Base-by-base conservation (phyloP, 1,140 invertebrate species). In the Drosophila malerkotliana region DNA sequence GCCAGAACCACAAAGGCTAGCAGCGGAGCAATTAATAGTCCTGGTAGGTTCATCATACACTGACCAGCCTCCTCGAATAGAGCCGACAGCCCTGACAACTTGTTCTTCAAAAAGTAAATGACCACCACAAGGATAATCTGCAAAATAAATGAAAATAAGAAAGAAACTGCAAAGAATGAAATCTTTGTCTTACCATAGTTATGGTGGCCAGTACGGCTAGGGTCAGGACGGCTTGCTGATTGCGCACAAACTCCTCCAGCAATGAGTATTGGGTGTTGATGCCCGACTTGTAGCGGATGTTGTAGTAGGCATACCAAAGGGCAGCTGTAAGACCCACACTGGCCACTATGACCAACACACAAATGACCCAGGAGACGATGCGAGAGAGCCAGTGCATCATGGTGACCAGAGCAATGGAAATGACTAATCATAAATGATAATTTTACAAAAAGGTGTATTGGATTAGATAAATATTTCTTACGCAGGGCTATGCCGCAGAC, bases 291-390 rank as follows among this genome's bases (percentile, higher is more conserved):
- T 93, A 93, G 75, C 95, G 95, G 14, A 98, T 94, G 72, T 95
- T 95, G 71, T 95, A 93, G 88, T 98, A 99, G 3, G 96, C 97
- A 92, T 96, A 97, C 98, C 98, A 99, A 12, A 98, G 91, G 39
- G 97, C 93, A 21, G 90, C 94, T 48, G 97, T 98, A 12, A 96
- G 95, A 72, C 92, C 96, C 61, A 97, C 92, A 85, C 95, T 95
- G 34, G 95, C 94, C 47, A 98, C 91, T 52, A 94, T 94, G 7
- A 97, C 95, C 48, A 96, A 91, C 55, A 96, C 93, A 93, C 98
- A 96, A 71, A 98, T 96, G 54, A 98, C 94, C 95, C 96, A 97
- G 10, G 97, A 97, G 1, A 98, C 95, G 28, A 98, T 84, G 57
- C 94, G 94, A 1, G 97, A 97, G 64, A 98, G 83, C 89, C 96